Evolutionary conservation across 2,797 vertebrate species (phyloP).

Genomic region (Aldrovandia affinis): DNA sequence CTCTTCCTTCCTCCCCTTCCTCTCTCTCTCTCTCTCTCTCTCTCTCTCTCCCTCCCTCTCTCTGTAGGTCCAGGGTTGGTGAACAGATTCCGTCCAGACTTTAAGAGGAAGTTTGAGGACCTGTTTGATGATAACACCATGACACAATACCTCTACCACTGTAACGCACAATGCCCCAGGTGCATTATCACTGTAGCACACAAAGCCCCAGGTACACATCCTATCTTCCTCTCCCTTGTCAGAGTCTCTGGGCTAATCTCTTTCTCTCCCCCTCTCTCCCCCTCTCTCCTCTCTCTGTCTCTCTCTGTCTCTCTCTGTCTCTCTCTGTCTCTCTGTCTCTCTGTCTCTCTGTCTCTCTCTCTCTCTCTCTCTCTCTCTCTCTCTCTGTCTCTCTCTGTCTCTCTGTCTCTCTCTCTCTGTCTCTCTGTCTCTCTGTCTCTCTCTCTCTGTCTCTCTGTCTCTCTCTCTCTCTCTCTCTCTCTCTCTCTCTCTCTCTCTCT

Average conservation of each 20-base stretch:
- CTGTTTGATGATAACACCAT: constrained; percentile 91
- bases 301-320: background rate
- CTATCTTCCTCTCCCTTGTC: too few relatives aligned
- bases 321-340: background rate
- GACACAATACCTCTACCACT: constrained; percentile 91
- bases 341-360: background rate
- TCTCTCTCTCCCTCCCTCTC: too few relatives aligned
- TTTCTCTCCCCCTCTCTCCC: too few relatives aligned
- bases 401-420: background rate
- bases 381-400: background rate
- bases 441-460: background rate
- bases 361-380: too few relatives aligned
- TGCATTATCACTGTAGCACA: background rate
- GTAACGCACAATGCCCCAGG: background rate
- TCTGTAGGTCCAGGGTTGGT: constrained; percentile 84
- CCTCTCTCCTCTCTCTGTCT: too few relatives aligned
- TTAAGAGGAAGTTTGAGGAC: constrained; percentile 87
- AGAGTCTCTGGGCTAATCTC: too few relatives aligned
- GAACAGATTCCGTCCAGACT: constrained; percentile 87
- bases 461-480: too few relatives aligned
- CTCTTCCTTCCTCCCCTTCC: background rate
- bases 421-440: background rate
- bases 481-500: background rate
- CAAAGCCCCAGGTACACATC: too few relatives aligned
- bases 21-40: background rate